Conservation (phyloP, 1,140 invertebrate genomes). For the Colletes gigas region DNA sequence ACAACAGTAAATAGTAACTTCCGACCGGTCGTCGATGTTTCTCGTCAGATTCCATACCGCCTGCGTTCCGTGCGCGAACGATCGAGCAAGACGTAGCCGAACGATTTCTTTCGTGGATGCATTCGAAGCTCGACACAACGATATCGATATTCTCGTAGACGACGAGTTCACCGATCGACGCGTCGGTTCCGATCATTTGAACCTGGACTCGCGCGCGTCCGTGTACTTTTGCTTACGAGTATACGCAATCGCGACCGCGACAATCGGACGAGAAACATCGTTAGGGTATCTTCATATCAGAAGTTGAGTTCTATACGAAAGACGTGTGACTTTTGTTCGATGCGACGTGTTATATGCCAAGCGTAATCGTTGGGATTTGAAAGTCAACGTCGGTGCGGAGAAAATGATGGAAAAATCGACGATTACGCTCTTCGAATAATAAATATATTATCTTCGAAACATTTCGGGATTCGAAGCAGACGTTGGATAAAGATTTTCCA, state of each 20-base stretch:
- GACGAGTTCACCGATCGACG: neutral
- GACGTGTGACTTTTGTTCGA: neutral
- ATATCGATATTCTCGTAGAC: neutral
- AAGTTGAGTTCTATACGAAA: neutral
- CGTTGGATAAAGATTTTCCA: too few relatives aligned
- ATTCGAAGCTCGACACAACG: neutral
- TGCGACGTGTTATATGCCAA: too few relatives aligned
- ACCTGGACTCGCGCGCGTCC: too few relatives aligned
- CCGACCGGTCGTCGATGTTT: neutral
- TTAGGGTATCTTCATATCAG: constrained; percentile 43
- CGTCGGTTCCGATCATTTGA: neutral
- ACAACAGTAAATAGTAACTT: neutral
- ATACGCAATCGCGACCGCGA: constrained; percentile 24
- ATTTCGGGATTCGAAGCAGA: too few relatives aligned
- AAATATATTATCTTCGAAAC: too few relatives aligned
- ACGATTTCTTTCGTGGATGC: neutral
- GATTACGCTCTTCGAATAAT: too few relatives aligned
- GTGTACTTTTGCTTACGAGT: constrained; percentile 35
- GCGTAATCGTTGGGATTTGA: too few relatives aligned
- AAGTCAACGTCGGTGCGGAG: too few relatives aligned
- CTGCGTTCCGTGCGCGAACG: neutral
- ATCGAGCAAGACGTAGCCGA: neutral
- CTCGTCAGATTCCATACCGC: neutral
- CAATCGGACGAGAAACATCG: constrained; percentile 9
- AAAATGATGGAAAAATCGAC: too few relatives aligned